Evolutionary conservation across 2,888 invertebrate species (phyloP), one percentile per base, ranked within the genome.

Genomic region (Anarsia innoxiella): DNA sequence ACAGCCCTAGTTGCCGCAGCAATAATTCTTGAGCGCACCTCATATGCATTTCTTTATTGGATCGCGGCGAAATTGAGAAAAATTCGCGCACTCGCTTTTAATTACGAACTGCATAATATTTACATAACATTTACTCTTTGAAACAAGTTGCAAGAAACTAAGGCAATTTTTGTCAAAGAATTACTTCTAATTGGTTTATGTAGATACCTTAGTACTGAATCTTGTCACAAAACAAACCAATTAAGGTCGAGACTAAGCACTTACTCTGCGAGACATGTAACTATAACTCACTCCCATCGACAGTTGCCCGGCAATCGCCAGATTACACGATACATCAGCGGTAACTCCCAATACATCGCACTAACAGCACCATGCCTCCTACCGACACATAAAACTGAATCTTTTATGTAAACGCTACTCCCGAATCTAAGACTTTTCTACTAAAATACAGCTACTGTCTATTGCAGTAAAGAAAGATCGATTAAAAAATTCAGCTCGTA

Each of bases 41-140:
- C 73, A 82, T 83, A 82, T 82, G 75, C 82, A 82, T 83, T 78
- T 75, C 75, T 78, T 82, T 83, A 83, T 83, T 83, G 79, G 80
- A 76, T 78, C 64, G 61, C 62, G 57, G 51, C 47, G 68, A 58
- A 77, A 78, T 76, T 73, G 70, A 69, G 78, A 79, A 78, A 78
- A 79, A 78, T 74, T 73, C 66, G 51, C 63, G 52, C 62, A 45
- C 59, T 68, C 56, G 48, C 49, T 72, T 73, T 75, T 77, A 77
- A 73, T 76, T 75, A 69, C 61, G 54, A 57, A 56, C 50, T 23
- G 32, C 23, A 23, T 29, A 19, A 28, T 35, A 35, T 35, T 35
- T 35, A 28, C 35, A 35, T 28, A 15, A 10, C 11, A 35, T 35
- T 35, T 28, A 9, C 28, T 28, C n/a, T 19, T 19, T n/a, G n/a